Conservation (phyloP, 53 echinoderm and acorn worm species). For the Luidia sarsii region DNA sequence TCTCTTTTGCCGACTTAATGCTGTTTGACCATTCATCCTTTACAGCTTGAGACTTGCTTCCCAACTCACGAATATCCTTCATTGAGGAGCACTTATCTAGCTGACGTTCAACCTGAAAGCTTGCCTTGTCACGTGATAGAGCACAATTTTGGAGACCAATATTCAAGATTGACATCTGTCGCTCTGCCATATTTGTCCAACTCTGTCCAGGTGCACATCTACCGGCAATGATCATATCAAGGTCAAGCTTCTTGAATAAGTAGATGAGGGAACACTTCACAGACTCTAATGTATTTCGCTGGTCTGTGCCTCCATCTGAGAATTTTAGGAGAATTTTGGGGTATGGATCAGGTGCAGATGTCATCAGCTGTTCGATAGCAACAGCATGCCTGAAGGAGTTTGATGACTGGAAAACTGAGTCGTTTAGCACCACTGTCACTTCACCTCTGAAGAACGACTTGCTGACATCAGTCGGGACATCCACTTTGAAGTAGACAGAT, state of each 20-base stretch:
- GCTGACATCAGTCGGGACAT: conserved; percentile 17
- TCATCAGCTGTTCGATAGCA: background rate
- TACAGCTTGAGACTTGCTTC: no score
- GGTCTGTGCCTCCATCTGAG: conserved; percentile 9
- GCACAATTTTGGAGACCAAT: conserved; percentile 6
- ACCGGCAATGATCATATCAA: conserved; percentile 7
- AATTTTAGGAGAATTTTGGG: background rate
- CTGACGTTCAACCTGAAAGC: no score
- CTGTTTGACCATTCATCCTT: no score
- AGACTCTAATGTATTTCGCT: conserved; percentile 4
- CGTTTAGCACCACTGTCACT: conserved; percentile 28
- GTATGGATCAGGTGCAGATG: background rate
- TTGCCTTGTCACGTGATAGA: no score
- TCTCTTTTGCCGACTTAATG: no score
- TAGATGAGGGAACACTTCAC: background rate
- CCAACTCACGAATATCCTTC: no score
- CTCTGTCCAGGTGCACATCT: background rate
- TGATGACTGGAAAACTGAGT: conserved; percentile 45
- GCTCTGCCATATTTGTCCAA: conserved; percentile 8
- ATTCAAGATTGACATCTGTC: conserved; percentile 7
- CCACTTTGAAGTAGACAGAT: conserved; percentile 23
- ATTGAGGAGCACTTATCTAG: no score
- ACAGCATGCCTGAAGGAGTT: conserved; percentile 56
- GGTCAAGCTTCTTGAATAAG: background rate
- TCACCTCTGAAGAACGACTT: conserved; percentile 40